Percentiles rank a stretch among this genome's conserved stretches.
phyloP scores from a whole-genome alignment of 92 coral and sea anemone species.

The Siderastrea siderea region DNA sequence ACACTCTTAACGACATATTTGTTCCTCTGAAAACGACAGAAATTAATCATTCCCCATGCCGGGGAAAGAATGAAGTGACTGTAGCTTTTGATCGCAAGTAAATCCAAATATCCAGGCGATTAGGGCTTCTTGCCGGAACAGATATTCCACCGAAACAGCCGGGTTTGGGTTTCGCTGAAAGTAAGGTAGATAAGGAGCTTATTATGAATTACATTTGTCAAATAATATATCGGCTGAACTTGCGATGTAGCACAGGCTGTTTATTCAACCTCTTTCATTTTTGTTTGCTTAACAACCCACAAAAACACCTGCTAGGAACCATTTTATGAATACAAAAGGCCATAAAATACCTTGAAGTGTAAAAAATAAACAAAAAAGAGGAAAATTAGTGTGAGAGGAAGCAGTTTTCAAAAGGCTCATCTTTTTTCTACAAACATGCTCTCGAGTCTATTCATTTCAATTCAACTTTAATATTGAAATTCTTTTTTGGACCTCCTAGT shows the following conservation, averaged over 20 bases:
- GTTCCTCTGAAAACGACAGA: too few relatives aligned
- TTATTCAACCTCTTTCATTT: neutral
- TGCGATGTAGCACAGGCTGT: neutral
- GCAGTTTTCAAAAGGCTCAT: neutral
- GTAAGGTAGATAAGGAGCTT: slow-evolving; percentile 8
- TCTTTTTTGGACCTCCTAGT: neutral
- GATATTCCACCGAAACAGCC: too few relatives aligned
- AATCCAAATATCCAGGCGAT: too few relatives aligned
- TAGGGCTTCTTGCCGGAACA: too few relatives aligned
- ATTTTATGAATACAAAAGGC: neutral
- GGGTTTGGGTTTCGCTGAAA: too few relatives aligned
- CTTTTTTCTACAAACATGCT: neutral
- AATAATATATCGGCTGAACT: too few relatives aligned
- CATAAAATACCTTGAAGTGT: neutral
- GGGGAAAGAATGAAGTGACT: too few relatives aligned
- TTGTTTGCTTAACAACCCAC: slow-evolving; percentile 22
- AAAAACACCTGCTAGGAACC: neutral
- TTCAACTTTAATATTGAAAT: neutral
- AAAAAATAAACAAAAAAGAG: neutral
- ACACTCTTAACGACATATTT: too few relatives aligned
- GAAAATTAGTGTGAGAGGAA: slow-evolving; percentile 8
- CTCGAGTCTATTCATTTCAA: neutral
- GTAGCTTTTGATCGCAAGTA: too few relatives aligned
- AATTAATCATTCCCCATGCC: too few relatives aligned
- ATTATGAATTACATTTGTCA: too few relatives aligned